Evolutionary conservation across 2,113 vertebrate species (phyloP), one percentile per base, ranked within the genome.

Genomic region (Dermatemys mawii): DNA sequence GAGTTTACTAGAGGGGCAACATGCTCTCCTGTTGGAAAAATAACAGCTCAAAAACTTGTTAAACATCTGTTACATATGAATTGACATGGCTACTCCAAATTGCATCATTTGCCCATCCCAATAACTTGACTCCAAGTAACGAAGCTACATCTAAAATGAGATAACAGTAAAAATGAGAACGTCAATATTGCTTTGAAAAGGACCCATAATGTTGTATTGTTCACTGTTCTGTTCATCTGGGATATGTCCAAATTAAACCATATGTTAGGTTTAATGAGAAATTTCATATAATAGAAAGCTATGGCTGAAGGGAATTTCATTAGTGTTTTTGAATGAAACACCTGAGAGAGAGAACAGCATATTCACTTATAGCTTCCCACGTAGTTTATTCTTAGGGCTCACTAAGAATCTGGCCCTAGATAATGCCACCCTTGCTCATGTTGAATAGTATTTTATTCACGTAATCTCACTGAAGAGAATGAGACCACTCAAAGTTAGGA

Each of bases 11-110:
- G 2, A 41, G 89, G 78, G 32, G 9, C 55, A 84, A 55, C 17
- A 51, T 14, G 81, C 90, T 84, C 46, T 82, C 81, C 78, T 80
- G 27, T 24, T 93, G 27, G 92, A 92, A 92, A 94, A 22, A 19
- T 29, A 93, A 81, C 53, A 81, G 35, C 41, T 84, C 81, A 93
- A 95, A 75, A 93, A 95, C 92, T 90, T 92, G 55, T 53, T 81
- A 84, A 94, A 73, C 14, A 41, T 92, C 90, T 86, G 46, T 88
- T 90, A 79, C 96, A 87, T 80, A 94, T 83, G 82, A 63, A 93
- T 75, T 73, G 82, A 38, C 55, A 63, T 89, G 91, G 63, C 22
- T 26, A 11, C 55, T 93, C 63, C 90, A 57, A 93, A 91, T 90
- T 78, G 83, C 19, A 79, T 44, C 29, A 21, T n/a, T 70, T 70